Evolutionary conservation across 2,113 vertebrate species (phyloP).

Genomic region (Myanophis thanlyinensis): DNA sequence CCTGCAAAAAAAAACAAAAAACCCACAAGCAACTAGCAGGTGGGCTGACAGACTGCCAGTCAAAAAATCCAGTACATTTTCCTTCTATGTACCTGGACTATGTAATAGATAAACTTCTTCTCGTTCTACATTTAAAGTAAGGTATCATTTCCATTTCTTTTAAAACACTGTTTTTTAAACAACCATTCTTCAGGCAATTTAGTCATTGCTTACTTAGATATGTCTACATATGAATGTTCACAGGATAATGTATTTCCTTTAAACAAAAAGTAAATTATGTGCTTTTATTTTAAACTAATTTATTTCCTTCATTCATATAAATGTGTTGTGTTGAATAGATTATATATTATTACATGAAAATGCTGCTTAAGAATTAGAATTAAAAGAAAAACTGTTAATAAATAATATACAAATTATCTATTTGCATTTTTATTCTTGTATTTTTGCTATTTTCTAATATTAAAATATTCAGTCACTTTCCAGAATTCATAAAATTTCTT

Average conservation of each 20-base stretch:
- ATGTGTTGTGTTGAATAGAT: constrained; percentile 25
- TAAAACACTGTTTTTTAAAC: neutral
- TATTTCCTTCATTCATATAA: neutral
- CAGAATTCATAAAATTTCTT: neutral
- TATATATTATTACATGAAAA: constrained; percentile 40
- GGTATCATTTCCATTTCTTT: neutral
- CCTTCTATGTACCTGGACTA: neutral
- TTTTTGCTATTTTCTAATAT: constrained; percentile 8
- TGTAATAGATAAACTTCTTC: neutral
- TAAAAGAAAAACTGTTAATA: neutral
- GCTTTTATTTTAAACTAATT: neutral
- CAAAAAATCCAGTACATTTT: neutral
- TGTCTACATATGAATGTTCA: neutral
- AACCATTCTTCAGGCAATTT: neutral
- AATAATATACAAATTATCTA: neutral
- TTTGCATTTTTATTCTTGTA: neutral
- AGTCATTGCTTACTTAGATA: neutral
- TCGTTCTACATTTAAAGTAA: neutral
- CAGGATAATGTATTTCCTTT: neutral
- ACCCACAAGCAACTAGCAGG: neutral
- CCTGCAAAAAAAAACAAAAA: neutral
- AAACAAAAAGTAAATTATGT: neutral
- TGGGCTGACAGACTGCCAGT: neutral
- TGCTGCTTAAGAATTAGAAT: constrained; percentile 8
- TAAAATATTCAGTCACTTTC: neutral